Evolutionary conservation across 2,888 invertebrate genomes (phyloP), one percentile per base, ranked within the genome.

Genomic region (Pachycephus smyrnensis): DNA sequence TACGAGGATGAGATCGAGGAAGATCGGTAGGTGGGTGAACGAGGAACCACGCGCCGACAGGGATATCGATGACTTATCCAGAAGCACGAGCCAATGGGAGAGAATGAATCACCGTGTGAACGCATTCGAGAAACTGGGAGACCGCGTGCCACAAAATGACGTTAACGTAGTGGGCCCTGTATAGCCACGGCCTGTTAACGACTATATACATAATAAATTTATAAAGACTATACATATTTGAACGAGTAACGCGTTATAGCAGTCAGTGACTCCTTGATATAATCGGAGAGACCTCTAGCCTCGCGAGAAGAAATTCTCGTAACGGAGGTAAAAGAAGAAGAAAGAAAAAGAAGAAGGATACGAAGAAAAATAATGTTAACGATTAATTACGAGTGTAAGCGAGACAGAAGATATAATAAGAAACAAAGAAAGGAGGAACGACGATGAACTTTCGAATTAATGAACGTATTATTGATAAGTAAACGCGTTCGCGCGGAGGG

Each of bases 101-200:
- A 76, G 33, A 31, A 71, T 71, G 71, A 77, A 79, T 77, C 73
- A 75, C 74, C 68, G 76, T 78, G 76, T 77, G 76, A 78, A 76
- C 55, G 33, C 37, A 68, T 73, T 77, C 74, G 79, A 75, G 77
- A 73, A 78, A 82, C 81, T 76, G 89, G 87, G 88, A 88, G 89
- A 91, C 91, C 91, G 91, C 91, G 91, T 88, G 91, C 90, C 91
- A 91, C 90, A 80, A 80, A 84, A 82, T 82, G 85, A 84, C 82
- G 80, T 82, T 83, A 82, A 83, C 86, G 84, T 89, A 89, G 90
- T 86, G 91, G 91, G 90, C 88, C 90, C 88, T 91, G 91, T 89
- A 91, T 90, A 91, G 91, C 91, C 91, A 91, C 91, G 91, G 91
- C 91, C 91, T 91, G 90, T 89, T 86, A 87, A 88, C 85, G 82